These are phyloP conservation scores for Gymnosoma rotundatum DNA, from an alignment of 2,888 invertebrate species.

Conservation along the genomic window DNA sequence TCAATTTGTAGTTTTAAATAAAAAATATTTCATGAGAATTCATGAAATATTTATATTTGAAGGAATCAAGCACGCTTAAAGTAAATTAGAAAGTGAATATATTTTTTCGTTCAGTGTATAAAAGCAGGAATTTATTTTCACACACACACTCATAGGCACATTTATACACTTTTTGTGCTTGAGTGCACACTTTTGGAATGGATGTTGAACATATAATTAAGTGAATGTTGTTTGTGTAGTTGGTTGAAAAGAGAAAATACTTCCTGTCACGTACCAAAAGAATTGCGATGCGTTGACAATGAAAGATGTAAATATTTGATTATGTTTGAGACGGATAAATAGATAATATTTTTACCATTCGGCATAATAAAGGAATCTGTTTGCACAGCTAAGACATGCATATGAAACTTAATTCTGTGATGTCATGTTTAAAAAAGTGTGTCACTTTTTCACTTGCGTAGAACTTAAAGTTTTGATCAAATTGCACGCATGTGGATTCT, in stretches of 20 bases:
- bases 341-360: constrained; percentile 18
- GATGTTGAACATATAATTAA: constrained; percentile 49
- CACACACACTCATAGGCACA: not conserved
- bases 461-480: not conserved
- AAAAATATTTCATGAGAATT: too few species aligned
- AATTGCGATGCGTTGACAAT: constrained; percentile 46
- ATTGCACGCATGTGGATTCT: not conserved
- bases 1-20: too few species aligned
- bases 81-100: not conserved
- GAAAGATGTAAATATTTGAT: constrained; percentile 55
- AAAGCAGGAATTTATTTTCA: not conserved
- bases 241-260: constrained; percentile 36
- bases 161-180: constrained; percentile 19
- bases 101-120: not conserved
- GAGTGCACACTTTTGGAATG: constrained; percentile 35
- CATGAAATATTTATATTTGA: too few species aligned
- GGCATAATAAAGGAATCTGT: constrained; percentile 11
- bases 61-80: too few species aligned
- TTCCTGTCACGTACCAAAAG: constrained; percentile 41
- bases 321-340: constrained; percentile 9
- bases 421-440: not conserved
- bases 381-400: not conserved
- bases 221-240: constrained; percentile 21
- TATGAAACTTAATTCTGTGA: not conserved
- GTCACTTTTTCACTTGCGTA: not conserved